Evolutionary conservation across 2,888 invertebrate genomes (phyloP), one percentile per base, ranked within the genome.

Genomic region (Coleophora deauratella): DNA sequence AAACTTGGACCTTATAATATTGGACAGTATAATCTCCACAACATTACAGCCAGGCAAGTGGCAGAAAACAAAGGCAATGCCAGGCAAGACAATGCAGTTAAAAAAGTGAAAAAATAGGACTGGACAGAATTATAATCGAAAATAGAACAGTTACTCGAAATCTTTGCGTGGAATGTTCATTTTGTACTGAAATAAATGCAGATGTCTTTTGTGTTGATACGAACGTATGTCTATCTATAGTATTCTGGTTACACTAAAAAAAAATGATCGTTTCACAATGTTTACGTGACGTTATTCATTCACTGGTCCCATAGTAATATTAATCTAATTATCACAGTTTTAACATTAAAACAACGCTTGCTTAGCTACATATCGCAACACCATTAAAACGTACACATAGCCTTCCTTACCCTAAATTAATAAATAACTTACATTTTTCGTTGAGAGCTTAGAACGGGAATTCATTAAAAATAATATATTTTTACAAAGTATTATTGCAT

Each of bases 321-420:
- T 72, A 79, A 68, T 62, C 79, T 81, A 82, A 82, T 79, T 85
- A 85, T 85, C 85, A 85, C 85, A 85, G 85, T 74, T 84, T 69
- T 67, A 78, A 73, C 71, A 75, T 77, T 67, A 81, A 79, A 75
- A 72, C 80, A 78, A 78, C 59, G 70, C 62, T 66, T 66, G 57
- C 61, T 51, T 61, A 56, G 52, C 57, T 59, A 62, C 60, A 61
- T 66, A 71, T 51, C 60, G 62, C 61, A 64, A 68, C 58, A 62
- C 61, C 62, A 62, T 65, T 66, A 62, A 72, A 67, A 68, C 66
- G 67, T 73, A 70, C 69, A 81, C 80, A 84, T 81, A 82, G 81
- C 80, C 80, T 63, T 71, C 54, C 77, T 73, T 78, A 81, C 47
- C 46, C 66, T 73, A 78, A 67, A 78, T 79, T 79, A 80, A 82